Evolutionary conservation across 1,140 invertebrate genomes (phyloP).

Genomic region (Pomacea maculata): DNA sequence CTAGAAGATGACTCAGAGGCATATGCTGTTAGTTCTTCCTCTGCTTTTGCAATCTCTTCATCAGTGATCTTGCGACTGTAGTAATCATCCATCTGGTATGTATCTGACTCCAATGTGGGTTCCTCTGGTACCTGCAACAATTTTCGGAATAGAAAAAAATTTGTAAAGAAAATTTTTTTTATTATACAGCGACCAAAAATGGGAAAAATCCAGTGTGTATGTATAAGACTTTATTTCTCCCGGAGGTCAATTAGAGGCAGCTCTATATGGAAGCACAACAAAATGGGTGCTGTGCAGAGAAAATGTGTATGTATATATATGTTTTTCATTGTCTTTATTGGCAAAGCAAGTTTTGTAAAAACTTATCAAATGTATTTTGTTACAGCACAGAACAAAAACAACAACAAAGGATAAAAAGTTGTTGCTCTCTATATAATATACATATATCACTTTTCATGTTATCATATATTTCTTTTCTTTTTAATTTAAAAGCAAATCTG

Average conservation of each 20-base stretch:
- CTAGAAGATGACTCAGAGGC: constrained; percentile 21
- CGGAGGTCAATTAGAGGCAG: not conserved
- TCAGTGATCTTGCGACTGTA: constrained; percentile 38
- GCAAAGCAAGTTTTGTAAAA: no score
- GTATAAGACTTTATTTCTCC: not conserved
- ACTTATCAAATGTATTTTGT: no score
- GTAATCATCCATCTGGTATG: constrained; percentile 19
- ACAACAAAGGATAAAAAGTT: no score
- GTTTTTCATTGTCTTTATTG: not conserved
- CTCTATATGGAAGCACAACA: not conserved
- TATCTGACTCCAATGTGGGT: constrained; percentile 8
- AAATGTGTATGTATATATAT: not conserved
- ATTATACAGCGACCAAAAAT: not conserved
- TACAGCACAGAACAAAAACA: no score
- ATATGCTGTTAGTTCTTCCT: constrained; percentile 36
- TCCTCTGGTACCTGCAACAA: not conserved
- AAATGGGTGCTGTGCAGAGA: not conserved
- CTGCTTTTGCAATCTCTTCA: constrained; percentile 29
- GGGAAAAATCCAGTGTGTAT: not conserved
- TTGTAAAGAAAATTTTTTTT: not conserved
- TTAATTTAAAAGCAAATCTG: not conserved
- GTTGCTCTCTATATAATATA: no score
- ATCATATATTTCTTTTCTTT: not conserved
- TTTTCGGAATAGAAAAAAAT: not conserved
- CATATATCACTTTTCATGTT: no score